Conservation (phyloP, 2,888 invertebrate genomes). For the Reticulitermes lucifugus region DNA sequence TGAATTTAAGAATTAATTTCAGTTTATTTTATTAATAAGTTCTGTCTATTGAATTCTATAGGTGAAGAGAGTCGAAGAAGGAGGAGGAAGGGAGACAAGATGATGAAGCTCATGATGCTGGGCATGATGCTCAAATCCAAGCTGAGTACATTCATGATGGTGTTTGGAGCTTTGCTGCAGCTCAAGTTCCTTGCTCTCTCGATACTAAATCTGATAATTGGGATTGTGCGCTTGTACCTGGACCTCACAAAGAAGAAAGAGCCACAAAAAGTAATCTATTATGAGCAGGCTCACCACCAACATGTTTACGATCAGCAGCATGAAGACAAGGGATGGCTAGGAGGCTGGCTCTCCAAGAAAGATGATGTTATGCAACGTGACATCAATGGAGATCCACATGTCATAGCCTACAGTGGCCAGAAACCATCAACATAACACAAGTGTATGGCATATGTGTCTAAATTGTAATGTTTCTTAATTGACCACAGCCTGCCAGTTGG, state of each 20-base stretch:
- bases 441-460: no score
- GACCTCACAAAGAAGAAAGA: constrained; percentile 10
- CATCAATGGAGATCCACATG: not conserved
- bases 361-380: not conserved
- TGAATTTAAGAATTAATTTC: no score
- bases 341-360: constrained; percentile 15
- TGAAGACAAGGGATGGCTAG: constrained; percentile 29
- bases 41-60: no score
- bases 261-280: constrained; percentile 14
- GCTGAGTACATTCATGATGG: constrained; percentile 24
- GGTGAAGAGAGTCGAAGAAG: not conserved
- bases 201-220: constrained; percentile 19
- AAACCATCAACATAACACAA: constrained; percentile 1
- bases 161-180: constrained; percentile 15
- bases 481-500: no score
- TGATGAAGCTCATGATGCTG: constrained; percentile 41
- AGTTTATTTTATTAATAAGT: no score
- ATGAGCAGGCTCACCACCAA: constrained; percentile 22
- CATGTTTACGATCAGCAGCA: constrained; percentile 4
- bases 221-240: constrained; percentile 26
- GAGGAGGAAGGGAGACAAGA: constrained; percentile 7
- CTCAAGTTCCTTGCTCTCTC: constrained; percentile 34
- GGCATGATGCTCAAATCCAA: constrained; percentile 35
- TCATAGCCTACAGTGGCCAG: not conserved
- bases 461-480: no score